Evolutionary conservation across 1,140 invertebrate genomes (phyloP), one percentile per base, ranked within the genome.

Genomic region (Drosophila fuyamai): DNA sequence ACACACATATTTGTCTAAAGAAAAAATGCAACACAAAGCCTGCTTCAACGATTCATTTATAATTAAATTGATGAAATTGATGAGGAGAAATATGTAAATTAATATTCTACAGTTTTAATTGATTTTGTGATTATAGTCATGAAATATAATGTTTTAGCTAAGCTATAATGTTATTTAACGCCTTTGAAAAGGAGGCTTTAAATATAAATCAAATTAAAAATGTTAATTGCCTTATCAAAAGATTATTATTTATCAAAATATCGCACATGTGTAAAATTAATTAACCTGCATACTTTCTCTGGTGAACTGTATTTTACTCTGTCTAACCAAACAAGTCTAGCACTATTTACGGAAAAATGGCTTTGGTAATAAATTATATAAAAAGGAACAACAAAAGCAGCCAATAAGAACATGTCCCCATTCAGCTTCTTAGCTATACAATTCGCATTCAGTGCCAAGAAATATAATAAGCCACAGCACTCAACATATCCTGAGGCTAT

Each of bases 401-500:
- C 36, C 46, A 27, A 36, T n/a, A 23, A 27, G 16, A 50, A 16
- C 10, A n/a, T 10, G 12, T 48, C 32, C 43, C 48, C 35, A 50
- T 68, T 71, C 47, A 53, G 38, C 65, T 38, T 46, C n/a, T 40
- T 29, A 6, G 44, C n/a, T 44, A 5, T 43, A 29, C 43, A 43
- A 58, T 43, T 58, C 14, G 32, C 46, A 58, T 71, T 71, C 51
- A 50, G 56, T 50, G 18, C 35, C 63, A 70, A 54, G 29, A 66
- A 68, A 54, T 53, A 66, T 44, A 68, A 68, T 67, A 58, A 58
- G 51, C 67, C 65, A 56, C 66, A 57, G 51, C 51, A 56, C 63
- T 71, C 51, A 70, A 70, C 67, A 70, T 56, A 68, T 48, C 67
- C 67, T 32, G 35, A 12, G 53, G 66, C 66, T 50, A 35, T 1